A percentile compares a stretch with the other conserved stretches of the same genome.
Evolutionary conservation across 2,113 vertebrate species (phyloP).

Genomic region (Tachuris rubrigastra): DNA sequence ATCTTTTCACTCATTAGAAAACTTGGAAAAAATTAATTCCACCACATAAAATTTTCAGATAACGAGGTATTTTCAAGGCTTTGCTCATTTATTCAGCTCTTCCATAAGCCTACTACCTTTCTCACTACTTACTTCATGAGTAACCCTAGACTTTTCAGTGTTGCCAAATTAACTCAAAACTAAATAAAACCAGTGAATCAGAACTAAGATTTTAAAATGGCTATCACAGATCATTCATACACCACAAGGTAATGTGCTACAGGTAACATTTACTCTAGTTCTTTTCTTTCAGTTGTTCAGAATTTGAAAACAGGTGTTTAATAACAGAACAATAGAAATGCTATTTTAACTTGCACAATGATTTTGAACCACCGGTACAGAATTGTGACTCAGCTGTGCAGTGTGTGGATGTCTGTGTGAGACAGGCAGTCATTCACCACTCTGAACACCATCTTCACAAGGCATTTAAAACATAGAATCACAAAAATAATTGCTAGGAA

Average conservation of each 20-base stretch:
- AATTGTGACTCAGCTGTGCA: neutral
- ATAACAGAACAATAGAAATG: neutral
- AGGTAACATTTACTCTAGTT: neutral
- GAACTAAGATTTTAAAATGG: neutral
- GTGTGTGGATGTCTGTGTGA: neutral
- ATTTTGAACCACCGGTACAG: neutral
- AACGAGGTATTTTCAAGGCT: neutral
- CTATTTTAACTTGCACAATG: neutral
- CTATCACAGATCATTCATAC: neutral
- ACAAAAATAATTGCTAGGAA: neutral
- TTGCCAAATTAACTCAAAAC: neutral
- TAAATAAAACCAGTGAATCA: neutral
- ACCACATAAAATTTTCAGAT: neutral
- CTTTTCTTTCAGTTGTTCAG: neutral
- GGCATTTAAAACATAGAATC: neutral
- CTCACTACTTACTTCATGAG: neutral
- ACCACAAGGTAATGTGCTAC: neutral
- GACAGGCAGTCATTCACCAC: neutral
- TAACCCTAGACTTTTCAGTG: neutral
- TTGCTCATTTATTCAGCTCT: neutral
- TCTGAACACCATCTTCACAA: neutral
- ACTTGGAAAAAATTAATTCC: neutral
- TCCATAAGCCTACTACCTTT: neutral
- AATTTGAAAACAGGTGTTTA: neutral
- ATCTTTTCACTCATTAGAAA: neutral